phyloP scores from a whole-genome alignment of 2,797 vertebrate species.

The Mergus octosetaceus region DNA sequence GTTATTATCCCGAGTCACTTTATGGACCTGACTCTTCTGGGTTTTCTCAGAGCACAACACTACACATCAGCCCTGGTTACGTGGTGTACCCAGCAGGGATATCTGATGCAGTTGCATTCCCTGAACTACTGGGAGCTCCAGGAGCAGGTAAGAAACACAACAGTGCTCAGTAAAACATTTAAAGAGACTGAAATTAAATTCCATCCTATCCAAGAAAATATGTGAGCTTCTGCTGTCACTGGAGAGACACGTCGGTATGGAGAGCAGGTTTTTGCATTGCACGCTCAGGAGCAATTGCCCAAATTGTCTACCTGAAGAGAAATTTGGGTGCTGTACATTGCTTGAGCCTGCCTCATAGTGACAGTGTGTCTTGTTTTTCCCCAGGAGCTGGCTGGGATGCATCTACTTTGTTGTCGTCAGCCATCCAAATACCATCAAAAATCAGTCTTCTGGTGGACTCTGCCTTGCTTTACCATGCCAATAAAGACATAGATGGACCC shows the following conservation, averaged over 20 bases:
- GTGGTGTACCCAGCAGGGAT: background rate
- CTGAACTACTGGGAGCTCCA: slow-evolving; percentile 1
- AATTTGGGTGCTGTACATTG: background rate
- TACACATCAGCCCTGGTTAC: slow-evolving; percentile 21
- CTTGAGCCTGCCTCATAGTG: background rate
- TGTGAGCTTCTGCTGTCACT: background rate
- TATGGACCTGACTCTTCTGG: slow-evolving; percentile 24
- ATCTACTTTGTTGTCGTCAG: background rate
- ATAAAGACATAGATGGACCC: background rate
- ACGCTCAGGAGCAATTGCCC: background rate
- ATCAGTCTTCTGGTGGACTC: background rate
- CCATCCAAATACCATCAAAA: background rate
- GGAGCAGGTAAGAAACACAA: background rate
- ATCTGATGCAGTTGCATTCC: background rate
- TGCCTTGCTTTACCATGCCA: background rate
- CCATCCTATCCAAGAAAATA: background rate
- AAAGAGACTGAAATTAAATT: slow-evolving; percentile 47
- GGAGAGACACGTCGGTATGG: background rate
- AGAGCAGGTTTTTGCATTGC: background rate
- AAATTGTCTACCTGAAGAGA: background rate
- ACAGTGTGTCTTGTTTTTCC: rapidly evolving
- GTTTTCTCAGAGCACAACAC: slow-evolving; percentile 9
- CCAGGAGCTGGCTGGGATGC: background rate
- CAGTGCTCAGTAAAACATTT: slow-evolving; percentile 35
- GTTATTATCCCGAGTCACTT: slow-evolving; percentile 48